Evolutionary conservation across 92 coral and sea anemone genomes (phyloP).

Genomic region (Umimayanthus kanabou): DNA sequence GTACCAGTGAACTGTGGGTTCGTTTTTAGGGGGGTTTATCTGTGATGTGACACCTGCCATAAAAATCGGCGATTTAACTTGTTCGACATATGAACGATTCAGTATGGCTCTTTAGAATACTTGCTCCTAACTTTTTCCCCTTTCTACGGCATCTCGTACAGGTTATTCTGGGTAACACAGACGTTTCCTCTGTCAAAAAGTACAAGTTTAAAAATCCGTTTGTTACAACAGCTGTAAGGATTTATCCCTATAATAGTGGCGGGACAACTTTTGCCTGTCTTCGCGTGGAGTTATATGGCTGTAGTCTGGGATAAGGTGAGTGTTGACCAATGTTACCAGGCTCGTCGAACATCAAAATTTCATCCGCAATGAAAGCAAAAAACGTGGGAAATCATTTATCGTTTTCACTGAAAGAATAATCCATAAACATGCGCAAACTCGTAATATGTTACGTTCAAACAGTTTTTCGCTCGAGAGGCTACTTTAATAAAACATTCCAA

Average conservation of each 20-base stretch:
- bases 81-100: too few species aligned
- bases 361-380: neutral
- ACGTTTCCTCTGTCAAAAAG: neutral
- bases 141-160: neutral
- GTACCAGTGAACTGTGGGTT: too few species aligned
- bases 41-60: too few species aligned
- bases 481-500: too few species aligned
- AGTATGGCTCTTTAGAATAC: too few species aligned
- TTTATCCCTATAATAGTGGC: neutral
- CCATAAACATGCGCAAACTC: too few species aligned
- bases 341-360: neutral
- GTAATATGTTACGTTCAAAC: too few species aligned
- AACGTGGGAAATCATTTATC: too few species aligned
- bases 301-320: neutral
- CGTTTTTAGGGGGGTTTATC: too few species aligned
- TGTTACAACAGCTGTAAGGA: slow-evolving; percentile 6
- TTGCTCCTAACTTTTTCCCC: neutral
- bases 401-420: too few species aligned
- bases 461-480: too few species aligned
- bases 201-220: neutral
- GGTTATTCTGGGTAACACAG: neutral
- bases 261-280: neutral
- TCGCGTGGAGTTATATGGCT: slow-evolving; percentile 7
- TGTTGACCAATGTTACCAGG: neutral
- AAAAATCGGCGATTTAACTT: too few species aligned